Evolutionary conservation across 92 coral and sea anemone species (phyloP).

Genomic region (Muricea muricata): DNA sequence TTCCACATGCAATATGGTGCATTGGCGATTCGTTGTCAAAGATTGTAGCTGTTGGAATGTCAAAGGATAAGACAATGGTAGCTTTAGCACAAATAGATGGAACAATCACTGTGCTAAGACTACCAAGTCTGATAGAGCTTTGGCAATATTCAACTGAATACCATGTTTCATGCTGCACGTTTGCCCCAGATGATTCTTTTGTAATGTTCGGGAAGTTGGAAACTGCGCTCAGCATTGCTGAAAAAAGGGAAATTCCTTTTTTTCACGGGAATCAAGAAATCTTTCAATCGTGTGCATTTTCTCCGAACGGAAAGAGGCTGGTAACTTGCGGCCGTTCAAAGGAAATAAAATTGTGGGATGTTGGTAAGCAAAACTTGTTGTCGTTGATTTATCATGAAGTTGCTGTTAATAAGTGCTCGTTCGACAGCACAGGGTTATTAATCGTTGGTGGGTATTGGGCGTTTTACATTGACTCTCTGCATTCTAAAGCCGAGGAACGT

Average conservation of each 20-base stretch:
- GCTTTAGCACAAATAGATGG: neutral
- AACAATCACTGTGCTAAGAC: neutral
- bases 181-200: slow-evolving; percentile 7
- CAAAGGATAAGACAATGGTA: neutral
- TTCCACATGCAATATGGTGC: neutral
- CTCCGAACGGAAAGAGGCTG: neutral
- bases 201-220: neutral
- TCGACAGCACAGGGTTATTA: neutral
- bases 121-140: neutral
- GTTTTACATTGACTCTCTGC: neutral
- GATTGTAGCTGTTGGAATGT: neutral
- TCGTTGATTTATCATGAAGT: neutral
- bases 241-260: neutral
- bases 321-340: neutral
- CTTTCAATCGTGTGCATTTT: neutral
- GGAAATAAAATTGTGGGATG: neutral
- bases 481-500: neutral
- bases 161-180: neutral
- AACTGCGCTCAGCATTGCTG: neutral
- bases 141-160: neutral
- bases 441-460: neutral
- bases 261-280: neutral
- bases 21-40: neutral
- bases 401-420: neutral
- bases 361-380: neutral